phyloP scores from a whole-genome alignment of 2,888 invertebrate genomes.

The Saturnia japonica region DNA sequence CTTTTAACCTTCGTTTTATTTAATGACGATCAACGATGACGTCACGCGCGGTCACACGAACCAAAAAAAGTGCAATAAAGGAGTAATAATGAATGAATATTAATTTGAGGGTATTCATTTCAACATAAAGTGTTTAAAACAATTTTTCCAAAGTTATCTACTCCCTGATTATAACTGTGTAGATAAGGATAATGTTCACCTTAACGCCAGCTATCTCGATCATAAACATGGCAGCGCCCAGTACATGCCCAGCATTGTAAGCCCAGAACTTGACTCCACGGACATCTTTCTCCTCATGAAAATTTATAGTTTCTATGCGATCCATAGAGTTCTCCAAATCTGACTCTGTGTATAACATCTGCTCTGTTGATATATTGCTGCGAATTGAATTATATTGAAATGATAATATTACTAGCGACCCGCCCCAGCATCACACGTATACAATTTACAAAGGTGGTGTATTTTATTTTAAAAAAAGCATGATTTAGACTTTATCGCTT shows the following conservation, averaged over 20 bases:
- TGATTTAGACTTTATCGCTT: too few relatives aligned
- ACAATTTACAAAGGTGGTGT: too few relatives aligned
- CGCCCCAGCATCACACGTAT: background rate
- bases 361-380: conserved; percentile 97
- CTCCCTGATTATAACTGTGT: too few relatives aligned
- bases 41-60: too few relatives aligned
- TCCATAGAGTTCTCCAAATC: conserved; percentile 99
- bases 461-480: too few relatives aligned
- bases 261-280: conserved; percentile 99
- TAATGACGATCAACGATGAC: too few relatives aligned
- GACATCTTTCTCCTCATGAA: conserved; percentile 98
- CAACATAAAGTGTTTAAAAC: too few relatives aligned
- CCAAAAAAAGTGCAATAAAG: too few relatives aligned
- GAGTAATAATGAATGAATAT: too few relatives aligned
- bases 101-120: too few relatives aligned
- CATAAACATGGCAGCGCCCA: conserved; percentile 99
- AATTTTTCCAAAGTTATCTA: too few relatives aligned
- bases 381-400: conserved; percentile 22
- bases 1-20: too few relatives aligned
- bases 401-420: background rate
- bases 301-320: conserved; percentile 98
- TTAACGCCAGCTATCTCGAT: conserved; percentile 99
- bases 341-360: conserved; percentile 98
- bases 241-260: conserved; percentile 98
- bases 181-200: conserved; percentile 51